These are phyloP conservation scores for Xylota segnis DNA, from an alignment of 2,888 invertebrate genomes.

Conservation along the genomic window DNA sequence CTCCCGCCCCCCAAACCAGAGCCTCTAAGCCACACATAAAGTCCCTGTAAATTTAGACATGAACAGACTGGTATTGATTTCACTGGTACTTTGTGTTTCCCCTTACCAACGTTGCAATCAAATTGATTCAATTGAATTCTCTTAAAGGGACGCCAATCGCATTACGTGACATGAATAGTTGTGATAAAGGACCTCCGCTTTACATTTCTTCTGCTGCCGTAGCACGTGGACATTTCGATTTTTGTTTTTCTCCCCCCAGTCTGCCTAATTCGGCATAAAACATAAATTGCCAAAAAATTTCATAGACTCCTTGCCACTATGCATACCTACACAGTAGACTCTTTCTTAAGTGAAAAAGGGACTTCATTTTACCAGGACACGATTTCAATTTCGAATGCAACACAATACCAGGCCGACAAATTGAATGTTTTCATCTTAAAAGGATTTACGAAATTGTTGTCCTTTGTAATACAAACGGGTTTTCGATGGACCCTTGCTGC, in stretches of 20 bases:
- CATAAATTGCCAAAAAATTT: slow-evolving; percentile 19
- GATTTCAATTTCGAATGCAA: slow-evolving; percentile 23
- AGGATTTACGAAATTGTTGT: slow-evolving; percentile 16
- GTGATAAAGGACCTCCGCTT: background rate
- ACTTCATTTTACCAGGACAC: slow-evolving; percentile 17
- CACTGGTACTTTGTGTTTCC: slow-evolving; percentile 1
- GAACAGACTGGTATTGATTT: slow-evolving; percentile 33
- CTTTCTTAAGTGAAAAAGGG: background rate
- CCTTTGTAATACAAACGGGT: slow-evolving; percentile 26
- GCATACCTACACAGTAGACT: background rate
- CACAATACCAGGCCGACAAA: background rate
- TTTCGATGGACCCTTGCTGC: background rate
- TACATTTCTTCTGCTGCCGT: background rate
- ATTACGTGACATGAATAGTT: slow-evolving; percentile 45
- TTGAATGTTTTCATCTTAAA: slow-evolving; percentile 23
- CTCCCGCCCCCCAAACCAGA: background rate
- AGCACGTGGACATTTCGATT: slow-evolving; percentile 6
- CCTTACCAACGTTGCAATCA: slow-evolving; percentile 14
- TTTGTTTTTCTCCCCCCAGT: background rate
- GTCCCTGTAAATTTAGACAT: background rate
- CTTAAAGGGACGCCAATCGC: slow-evolving; percentile 28
- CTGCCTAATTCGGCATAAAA: slow-evolving; percentile 21
- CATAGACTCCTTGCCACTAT: background rate
- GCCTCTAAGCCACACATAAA: background rate
- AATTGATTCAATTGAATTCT: slow-evolving; percentile 57